Evolutionary conservation across 1,140 invertebrate species (phyloP).

Genomic region (Brachionus plicatilis): DNA sequence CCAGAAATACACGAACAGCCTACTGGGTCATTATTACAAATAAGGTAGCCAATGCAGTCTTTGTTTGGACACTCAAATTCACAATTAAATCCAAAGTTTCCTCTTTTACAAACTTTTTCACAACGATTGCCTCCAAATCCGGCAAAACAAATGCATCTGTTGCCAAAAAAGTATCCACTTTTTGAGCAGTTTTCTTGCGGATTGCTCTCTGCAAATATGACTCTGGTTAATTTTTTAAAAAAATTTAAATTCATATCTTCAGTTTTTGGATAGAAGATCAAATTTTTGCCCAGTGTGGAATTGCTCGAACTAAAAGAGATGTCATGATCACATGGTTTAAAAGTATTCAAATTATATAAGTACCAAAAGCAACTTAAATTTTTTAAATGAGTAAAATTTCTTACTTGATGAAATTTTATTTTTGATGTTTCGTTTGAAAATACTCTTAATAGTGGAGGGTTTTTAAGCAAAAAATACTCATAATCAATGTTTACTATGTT

Average conservation of each 20-base stretch:
- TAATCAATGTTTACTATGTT: neutral
- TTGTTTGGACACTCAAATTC: neutral
- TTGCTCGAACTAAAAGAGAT: neutral
- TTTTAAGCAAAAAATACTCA: neutral
- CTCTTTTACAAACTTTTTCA: neutral
- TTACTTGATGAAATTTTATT: neutral
- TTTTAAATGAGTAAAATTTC: neutral
- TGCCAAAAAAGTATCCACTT: neutral
- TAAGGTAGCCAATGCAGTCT: neutral
- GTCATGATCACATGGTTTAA: neutral
- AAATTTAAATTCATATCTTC: slow-evolving; percentile 5
- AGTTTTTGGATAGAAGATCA: slow-evolving; percentile 14
- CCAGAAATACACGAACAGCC: slow-evolving; percentile 13
- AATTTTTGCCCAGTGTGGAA: neutral
- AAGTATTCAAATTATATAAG: neutral
- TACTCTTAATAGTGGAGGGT: neutral
- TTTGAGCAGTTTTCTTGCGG: neutral
- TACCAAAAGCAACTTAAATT: slow-evolving; percentile 5
- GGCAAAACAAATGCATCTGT: neutral
- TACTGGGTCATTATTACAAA: neutral
- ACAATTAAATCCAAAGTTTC: neutral
- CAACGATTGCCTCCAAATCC: neutral
- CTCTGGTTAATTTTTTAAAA: slow-evolving; percentile 13
- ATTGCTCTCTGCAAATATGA: neutral
- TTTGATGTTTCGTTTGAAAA: neutral